These are phyloP conservation scores for Muschampia plurimacula DNA, from an alignment of 2,888 invertebrate species.

Conservation along the genomic window DNA sequence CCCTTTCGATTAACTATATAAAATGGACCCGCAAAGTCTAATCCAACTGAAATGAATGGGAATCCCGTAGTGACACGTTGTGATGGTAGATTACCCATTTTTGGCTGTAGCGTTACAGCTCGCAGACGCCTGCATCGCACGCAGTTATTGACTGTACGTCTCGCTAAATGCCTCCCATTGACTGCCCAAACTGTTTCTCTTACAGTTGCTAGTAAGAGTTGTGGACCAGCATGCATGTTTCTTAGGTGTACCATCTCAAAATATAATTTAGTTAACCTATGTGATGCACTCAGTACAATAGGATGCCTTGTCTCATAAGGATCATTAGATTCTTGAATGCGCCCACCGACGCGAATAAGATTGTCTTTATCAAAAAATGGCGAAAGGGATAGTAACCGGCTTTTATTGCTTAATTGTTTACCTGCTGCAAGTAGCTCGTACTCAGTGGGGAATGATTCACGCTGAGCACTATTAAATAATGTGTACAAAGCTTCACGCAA, in stretches of 20 bases:
- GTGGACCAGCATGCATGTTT: background rate
- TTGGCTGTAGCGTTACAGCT: background rate
- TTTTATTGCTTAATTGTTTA: background rate
- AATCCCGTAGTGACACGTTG: too few species aligned
- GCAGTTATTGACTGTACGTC: background rate
- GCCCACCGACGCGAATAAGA: background rate
- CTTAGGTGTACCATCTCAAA: too few species aligned
- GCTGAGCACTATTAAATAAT: background rate
- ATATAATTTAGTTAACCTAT: background rate
- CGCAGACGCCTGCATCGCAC: background rate
- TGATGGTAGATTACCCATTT: too few species aligned
- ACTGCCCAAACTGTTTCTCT: background rate
- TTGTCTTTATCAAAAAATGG: background rate
- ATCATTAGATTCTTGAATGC: background rate
- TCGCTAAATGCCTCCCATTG: background rate
- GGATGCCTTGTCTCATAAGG: background rate
- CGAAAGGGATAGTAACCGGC: background rate
- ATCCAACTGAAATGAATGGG: too few species aligned
- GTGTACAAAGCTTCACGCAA: background rate
- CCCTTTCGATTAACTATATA: too few species aligned
- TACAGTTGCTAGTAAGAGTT: background rate
- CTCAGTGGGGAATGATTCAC: background rate
- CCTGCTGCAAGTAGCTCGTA: background rate
- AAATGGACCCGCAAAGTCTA: too few species aligned
- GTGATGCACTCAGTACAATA: background rate